Conservation (phyloP, 2,113 vertebrate species). For the Pseudolaguvia tuberculata region DNA sequence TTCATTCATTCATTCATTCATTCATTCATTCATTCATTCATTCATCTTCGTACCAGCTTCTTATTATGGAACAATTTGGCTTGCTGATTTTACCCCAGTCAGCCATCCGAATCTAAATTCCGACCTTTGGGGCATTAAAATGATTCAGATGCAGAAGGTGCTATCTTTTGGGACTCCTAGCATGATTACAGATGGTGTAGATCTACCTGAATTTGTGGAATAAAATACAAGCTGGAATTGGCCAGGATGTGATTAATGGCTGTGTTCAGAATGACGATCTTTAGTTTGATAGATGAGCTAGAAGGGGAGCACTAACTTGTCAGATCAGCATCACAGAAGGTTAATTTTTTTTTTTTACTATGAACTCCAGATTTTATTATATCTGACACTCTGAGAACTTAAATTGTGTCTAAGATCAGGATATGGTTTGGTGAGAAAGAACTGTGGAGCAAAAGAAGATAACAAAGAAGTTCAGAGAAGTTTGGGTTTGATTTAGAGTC, state of each 20-base stretch:
- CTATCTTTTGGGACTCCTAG: no score
- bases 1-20: neutral
- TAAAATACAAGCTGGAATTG: constrained; percentile 10
- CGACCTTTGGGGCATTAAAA: neutral
- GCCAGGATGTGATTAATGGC: constrained; percentile 20
- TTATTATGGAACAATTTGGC: neutral
- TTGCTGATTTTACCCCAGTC: neutral
- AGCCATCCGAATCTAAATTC: neutral
- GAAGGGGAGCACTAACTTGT: neutral
- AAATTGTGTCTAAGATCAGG: neutral
- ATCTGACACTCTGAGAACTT: neutral
- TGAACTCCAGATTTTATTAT: neutral
- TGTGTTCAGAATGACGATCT: neutral
- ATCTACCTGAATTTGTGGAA: neutral
- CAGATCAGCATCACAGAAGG: neutral
- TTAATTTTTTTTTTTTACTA: neutral
- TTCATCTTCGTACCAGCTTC: no score
- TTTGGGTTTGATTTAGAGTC: constrained; percentile 16
- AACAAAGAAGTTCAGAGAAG: neutral
- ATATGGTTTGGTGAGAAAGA: neutral
- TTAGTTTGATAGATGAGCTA: constrained; percentile 1
- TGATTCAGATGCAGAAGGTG: neutral
- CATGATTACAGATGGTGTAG: constrained; percentile 4
- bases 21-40: no score
- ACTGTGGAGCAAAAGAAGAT: constrained; percentile 22